A percentile compares a stretch with the other conserved stretches of the same genome.
Conservation (phyloP, 2,797 vertebrate genomes). For the Gymnothorax reevesii region DNA sequence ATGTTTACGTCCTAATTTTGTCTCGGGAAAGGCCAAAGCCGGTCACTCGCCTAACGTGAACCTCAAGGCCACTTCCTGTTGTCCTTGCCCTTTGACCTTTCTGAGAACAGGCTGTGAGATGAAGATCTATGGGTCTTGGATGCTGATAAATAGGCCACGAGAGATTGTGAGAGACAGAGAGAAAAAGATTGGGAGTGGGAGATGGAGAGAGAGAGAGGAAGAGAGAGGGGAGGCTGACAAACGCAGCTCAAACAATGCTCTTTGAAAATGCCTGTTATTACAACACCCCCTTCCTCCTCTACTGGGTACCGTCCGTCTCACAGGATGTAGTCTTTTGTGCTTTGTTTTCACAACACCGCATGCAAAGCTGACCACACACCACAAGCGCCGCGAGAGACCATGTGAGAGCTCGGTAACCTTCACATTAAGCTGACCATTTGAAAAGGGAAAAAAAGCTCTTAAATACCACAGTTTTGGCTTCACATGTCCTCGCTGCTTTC, state of each 20-base stretch:
- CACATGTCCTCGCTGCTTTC: background rate
- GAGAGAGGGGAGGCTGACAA: conserved; percentile 8
- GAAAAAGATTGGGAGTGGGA: background rate
- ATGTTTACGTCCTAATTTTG: conserved; percentile 59
- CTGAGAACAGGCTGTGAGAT: conserved; percentile 32
- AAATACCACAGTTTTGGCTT: background rate
- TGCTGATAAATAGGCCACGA: conserved; percentile 45
- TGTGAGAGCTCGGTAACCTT: conserved; percentile 58
- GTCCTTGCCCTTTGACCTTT: conserved; percentile 41
- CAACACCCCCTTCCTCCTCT: conserved; percentile 34
- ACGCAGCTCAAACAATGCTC: conserved; percentile 42
- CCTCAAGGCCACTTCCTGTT: conserved; percentile 61
- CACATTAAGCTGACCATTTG: conserved; percentile 33
- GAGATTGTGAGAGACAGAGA: conserved; percentile 33
- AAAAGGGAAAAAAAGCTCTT: conserved; percentile 25
- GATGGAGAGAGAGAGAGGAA: conserved; percentile 23
- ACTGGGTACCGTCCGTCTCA: conserved; percentile 62
- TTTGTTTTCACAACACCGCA: conserved; percentile 54
- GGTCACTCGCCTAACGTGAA: conserved; percentile 40
- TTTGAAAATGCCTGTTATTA: conserved; percentile 44
- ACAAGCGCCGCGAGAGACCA: conserved; percentile 63
- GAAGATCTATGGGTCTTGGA: conserved; percentile 36
- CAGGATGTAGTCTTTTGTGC: conserved; percentile 63
- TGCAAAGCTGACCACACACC: conserved; percentile 73
- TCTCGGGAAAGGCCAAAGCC: conserved; percentile 43